Percentiles rank a stretch among this genome's conserved stretches.
Evolutionary conservation across 1,140 invertebrate species (phyloP).

Genomic region (Zaprionus camerounensis): DNA sequence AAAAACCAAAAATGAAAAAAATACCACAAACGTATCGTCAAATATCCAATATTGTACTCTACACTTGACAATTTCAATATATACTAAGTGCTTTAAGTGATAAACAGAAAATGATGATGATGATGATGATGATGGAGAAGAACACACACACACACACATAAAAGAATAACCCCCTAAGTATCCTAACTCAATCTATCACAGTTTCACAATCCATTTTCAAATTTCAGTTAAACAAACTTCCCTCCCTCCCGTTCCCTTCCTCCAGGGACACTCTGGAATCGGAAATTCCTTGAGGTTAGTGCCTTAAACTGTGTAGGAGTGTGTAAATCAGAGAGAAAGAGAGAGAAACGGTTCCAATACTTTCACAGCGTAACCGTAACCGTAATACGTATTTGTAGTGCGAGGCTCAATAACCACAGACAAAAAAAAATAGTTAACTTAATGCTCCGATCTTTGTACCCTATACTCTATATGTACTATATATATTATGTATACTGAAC

Average conservation of each 20-base stretch:
- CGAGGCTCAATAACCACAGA: slow-evolving; percentile 55
- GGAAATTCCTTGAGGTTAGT: slow-evolving; percentile 76
- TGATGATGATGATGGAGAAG: neutral
- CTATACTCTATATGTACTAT: slow-evolving; percentile 22
- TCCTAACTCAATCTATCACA: neutral
- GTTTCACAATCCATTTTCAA: neutral
- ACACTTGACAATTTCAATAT: slow-evolving; percentile 11
- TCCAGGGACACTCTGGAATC: slow-evolving; percentile 68
- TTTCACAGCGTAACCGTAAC: slow-evolving; percentile 32
- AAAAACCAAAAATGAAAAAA: slow-evolving; percentile 47
- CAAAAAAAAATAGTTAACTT: slow-evolving; percentile 69
- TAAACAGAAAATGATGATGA: slow-evolving; percentile 5
- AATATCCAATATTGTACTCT: slow-evolving; percentile 32
- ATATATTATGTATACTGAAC: slow-evolving; percentile 51
- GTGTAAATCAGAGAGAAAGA: slow-evolving; percentile 30
- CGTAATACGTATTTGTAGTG: slow-evolving; percentile 52
- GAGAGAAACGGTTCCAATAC: slow-evolving; percentile 4
- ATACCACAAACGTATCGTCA: slow-evolving; percentile 47
- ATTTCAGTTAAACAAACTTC: neutral
- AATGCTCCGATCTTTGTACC: slow-evolving; percentile 72
- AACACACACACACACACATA: slow-evolving; percentile 3
- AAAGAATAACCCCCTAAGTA: neutral
- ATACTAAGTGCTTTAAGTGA: slow-evolving; percentile 45
- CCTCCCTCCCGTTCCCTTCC: neutral
- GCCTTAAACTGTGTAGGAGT: slow-evolving; percentile 63